These are phyloP conservation scores for Drosophila suboccidentalis DNA, from an alignment of 2,888 invertebrate genomes.

Conservation along the genomic window DNA sequence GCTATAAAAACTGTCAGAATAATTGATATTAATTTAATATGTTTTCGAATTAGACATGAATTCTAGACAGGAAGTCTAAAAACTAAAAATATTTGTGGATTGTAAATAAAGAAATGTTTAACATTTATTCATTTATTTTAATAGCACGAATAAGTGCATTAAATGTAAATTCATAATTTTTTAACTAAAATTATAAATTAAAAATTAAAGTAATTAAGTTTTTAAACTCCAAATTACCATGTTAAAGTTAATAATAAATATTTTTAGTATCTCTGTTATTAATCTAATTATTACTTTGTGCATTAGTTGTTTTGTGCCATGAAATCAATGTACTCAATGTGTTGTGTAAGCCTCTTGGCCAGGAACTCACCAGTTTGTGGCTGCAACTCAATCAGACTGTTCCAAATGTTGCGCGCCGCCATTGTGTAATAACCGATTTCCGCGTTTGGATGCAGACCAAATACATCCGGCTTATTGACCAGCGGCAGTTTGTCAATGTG, in stretches of 20 bases:
- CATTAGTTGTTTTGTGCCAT: background rate
- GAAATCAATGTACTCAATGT: slow-evolving; percentile 37
- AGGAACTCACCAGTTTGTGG: slow-evolving; percentile 92
- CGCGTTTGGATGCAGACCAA: slow-evolving; percentile 97
- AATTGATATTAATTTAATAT: no score
- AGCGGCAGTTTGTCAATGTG: slow-evolving; percentile 93
- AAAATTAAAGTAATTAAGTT: no score
- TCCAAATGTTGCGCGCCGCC: slow-evolving; percentile 95
- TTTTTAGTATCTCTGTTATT: background rate
- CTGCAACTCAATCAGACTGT: slow-evolving; percentile 93
- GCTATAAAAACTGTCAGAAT: background rate
- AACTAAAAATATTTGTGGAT: no score
- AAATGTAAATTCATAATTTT: no score
- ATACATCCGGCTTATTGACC: slow-evolving; percentile 95
- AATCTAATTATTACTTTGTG: background rate
- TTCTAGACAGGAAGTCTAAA: no score
- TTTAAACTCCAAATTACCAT: no score
- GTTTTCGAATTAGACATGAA: no score
- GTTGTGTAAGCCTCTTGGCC: slow-evolving; percentile 26
- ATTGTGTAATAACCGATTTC: slow-evolving; percentile 97
- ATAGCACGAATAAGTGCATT: no score
- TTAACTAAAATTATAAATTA: no score
- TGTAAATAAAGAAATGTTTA: no score
- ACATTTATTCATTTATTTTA: no score
- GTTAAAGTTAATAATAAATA: background rate